Evolutionary conservation across 2,113 vertebrate genomes (phyloP).

Genomic region (Apistogramma diplotaenia): DNA sequence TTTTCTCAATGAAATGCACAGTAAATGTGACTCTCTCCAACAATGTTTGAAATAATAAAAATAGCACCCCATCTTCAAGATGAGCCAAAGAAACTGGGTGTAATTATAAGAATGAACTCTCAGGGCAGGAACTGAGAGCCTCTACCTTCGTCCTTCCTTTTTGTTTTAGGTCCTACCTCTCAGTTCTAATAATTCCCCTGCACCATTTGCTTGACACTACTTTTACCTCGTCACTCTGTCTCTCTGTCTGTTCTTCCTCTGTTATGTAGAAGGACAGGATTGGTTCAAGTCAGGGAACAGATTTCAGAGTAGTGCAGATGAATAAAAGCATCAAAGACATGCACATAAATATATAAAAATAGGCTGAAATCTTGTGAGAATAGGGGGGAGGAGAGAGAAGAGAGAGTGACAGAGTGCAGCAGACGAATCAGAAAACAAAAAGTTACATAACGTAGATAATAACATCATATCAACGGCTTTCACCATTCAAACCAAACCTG

Average conservation of each 20-base stretch:
- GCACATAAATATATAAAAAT: slow-evolving; percentile 8
- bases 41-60: not conserved
- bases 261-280: not conserved
- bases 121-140: not conserved
- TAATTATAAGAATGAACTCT: not conserved
- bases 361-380: not conserved
- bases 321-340: slow-evolving; percentile 28
- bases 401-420: not conserved
- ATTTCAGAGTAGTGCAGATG: slow-evolving; percentile 13
- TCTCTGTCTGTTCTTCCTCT: slow-evolving; percentile 1
- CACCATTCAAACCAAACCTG: not conserved
- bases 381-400: too few species aligned
- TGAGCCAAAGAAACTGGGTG: not conserved
- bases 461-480: not conserved
- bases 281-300: not conserved
- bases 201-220: not conserved
- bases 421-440: not conserved
- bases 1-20: not conserved
- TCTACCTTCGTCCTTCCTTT: not conserved
- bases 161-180: not conserved
- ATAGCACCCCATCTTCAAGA: not conserved
- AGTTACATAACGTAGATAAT: not conserved
- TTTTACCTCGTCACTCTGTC: not conserved
- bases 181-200: not conserved
- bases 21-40: not conserved